Percentiles rank a stretch among this genome's conserved stretches.
Evolutionary conservation across 1,140 invertebrate species (phyloP).

Genomic region (Diachasmimorpha longicaudata): DNA sequence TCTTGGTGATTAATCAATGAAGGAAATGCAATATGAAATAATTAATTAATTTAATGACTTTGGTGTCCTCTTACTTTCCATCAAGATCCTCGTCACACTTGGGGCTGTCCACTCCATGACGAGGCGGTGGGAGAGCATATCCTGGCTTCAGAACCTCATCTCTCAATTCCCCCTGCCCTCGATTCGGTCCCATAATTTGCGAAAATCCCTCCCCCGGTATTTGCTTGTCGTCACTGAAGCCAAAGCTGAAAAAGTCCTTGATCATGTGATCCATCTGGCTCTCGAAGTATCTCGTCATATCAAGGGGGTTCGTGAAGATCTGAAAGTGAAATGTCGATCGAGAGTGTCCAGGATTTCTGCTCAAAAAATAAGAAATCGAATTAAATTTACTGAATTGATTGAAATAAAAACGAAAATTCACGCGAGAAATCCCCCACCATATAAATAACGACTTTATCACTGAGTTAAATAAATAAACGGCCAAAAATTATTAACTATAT

Average conservation of each 20-base stretch:
- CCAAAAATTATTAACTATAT: too few relatives aligned
- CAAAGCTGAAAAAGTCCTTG: constrained; percentile 27
- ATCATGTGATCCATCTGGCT: constrained; percentile 49
- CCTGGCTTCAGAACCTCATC: constrained; percentile 60
- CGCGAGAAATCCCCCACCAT: too few relatives aligned
- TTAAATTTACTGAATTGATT: too few relatives aligned
- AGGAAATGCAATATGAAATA: not conserved
- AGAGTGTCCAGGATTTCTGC: constrained; percentile 27
- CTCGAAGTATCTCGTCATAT: constrained; percentile 50
- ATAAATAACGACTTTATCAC: too few relatives aligned
- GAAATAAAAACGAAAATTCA: too few relatives aligned
- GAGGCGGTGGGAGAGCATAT: constrained; percentile 36
- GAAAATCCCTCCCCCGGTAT: not conserved
- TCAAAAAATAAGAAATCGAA: too few relatives aligned
- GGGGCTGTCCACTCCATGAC: constrained; percentile 19
- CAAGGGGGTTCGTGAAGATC: constrained; percentile 48
- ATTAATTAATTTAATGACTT: too few relatives aligned
- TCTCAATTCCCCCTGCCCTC: constrained; percentile 41
- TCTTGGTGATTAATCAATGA: not conserved
- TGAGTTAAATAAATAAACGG: too few relatives aligned
- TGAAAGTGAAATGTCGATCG: constrained; percentile 34
- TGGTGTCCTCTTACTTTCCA: constrained; percentile 56
- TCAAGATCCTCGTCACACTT: constrained; percentile 62
- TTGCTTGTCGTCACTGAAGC: constrained; percentile 12
- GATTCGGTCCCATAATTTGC: constrained; percentile 27